A percentile compares a stretch with the other conserved stretches of the same genome.
Evolutionary conservation across 2,888 invertebrate species (phyloP).

Genomic region (Lasiommata megera): DNA sequence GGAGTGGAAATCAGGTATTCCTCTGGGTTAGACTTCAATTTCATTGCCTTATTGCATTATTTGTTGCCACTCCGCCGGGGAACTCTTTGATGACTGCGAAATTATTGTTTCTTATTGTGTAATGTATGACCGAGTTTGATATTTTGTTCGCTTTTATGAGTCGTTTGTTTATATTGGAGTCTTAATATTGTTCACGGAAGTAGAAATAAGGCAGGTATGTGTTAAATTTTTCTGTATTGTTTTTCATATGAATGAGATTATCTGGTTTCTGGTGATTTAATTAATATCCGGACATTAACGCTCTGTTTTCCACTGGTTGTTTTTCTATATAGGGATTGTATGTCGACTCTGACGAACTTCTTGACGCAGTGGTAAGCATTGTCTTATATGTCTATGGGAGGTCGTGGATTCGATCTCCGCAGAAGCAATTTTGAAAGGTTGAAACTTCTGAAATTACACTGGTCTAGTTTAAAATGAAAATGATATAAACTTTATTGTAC

Average conservation of each 20-base stretch:
- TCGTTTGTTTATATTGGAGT: constrained; percentile 2
- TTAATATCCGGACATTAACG: too few relatives aligned
- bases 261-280: too few relatives aligned
- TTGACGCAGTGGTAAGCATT: too few relatives aligned
- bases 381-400: too few relatives aligned
- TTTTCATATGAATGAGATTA: not conserved
- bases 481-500: too few relatives aligned
- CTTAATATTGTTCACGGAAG: not conserved
- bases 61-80: constrained; percentile 43
- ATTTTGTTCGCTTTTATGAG: not conserved
- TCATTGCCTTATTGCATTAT: constrained; percentile 62
- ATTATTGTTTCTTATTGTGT: constrained; percentile 9
- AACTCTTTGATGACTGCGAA: constrained; percentile 21
- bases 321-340: too few relatives aligned
- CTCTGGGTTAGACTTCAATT: constrained; percentile 49
- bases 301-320: too few relatives aligned
- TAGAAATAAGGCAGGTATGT: not conserved
- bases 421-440: too few relatives aligned
- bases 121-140: constrained; percentile 4
- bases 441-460: too few relatives aligned
- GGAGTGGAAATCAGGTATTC: constrained; percentile 15
- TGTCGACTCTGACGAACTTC: too few relatives aligned
- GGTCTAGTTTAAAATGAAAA: too few relatives aligned
- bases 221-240: not conserved
- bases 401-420: too few relatives aligned